Conservation (phyloP, 2,797 vertebrate species). For the Amblyraja radiata region DNA sequence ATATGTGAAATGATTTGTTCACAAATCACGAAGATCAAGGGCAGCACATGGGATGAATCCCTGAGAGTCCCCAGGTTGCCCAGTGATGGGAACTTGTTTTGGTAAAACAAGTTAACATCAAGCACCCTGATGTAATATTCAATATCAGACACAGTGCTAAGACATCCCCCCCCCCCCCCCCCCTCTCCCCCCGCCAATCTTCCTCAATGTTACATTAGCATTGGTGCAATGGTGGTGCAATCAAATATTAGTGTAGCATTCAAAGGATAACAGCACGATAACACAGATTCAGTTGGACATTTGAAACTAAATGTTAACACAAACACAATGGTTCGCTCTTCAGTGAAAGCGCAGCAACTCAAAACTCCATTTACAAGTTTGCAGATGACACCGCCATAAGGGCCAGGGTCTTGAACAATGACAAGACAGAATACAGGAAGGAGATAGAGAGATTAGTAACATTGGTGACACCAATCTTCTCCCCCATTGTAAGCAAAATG, state of each 20-base stretch:
- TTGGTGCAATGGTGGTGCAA: background rate
- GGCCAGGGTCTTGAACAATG: too few species aligned
- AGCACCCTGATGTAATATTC: background rate
- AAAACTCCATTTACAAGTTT: background rate
- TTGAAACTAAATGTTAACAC: slow-evolving; percentile 27
- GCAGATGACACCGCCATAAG: too few species aligned
- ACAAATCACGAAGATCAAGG: background rate
- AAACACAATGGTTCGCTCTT: slow-evolving; percentile 8
- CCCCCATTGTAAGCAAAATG: too few species aligned
- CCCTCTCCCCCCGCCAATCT: background rate
- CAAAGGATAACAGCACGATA: background rate
- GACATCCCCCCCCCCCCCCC: background rate
- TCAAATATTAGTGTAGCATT: background rate
- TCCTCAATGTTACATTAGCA: background rate
- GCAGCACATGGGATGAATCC: background rate
- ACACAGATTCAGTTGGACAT: background rate
- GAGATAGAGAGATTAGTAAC: too few species aligned
- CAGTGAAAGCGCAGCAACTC: background rate
- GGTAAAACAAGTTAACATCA: background rate
- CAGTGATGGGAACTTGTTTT: background rate
- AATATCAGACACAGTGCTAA: background rate
- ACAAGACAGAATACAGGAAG: too few species aligned
- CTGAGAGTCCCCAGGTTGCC: background rate
- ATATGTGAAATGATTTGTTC: slow-evolving; percentile 24
- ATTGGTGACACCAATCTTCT: too few species aligned